Base-by-base conservation (phyloP, 2,888 invertebrate species). In the Notodonta dromedarius region DNA sequence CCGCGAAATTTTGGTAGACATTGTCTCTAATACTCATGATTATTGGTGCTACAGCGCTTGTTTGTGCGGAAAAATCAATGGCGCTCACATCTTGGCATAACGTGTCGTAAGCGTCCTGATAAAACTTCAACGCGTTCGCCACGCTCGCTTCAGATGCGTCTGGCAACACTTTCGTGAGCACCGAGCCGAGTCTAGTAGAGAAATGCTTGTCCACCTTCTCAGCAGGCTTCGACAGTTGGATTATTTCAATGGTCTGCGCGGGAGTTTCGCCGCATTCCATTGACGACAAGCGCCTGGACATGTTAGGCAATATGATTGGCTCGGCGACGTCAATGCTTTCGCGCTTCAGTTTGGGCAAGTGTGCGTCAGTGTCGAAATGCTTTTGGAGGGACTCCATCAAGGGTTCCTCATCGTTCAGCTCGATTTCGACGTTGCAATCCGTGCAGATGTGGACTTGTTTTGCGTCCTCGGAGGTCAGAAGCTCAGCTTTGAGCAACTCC, bases 11-110 rank as follows among this genome's bases (percentile, higher is more conserved):
- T 63, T 93, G 93, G 62, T 93, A 93, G 0, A 93, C 93, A 53
- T 93, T 93, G 63, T 93, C 93, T 40, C 92, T 90, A 42, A 93
- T 93, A 60, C 93, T 93, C 93, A 93, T 93, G 3, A 93, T 93
- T 0, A 93, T 93, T 0, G 93, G 93, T 7, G 93, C 93, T 0
- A 93, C 93, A 0, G 93, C 86, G 59, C 89, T 87, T 0, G 91
- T 88, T 60, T 89, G 88, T 0, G 84, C 71, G 0, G 89, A 83
- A 67, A 93, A 93, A 58, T 93, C 93, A 0, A 90, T 83, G 14
- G 59, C 55, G 0, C 79, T 65, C 0, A 91, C 83, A 24, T 90
- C 89, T n/a, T 78, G 77, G 46, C 84, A 88, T 0, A 93, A 73
- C 42, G 88, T 90, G 14, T 90, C 89, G 62, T 83, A 90, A 0